A percentile compares a stretch with the other conserved stretches of the same genome.
phyloP scores from a whole-genome alignment of 2,888 invertebrate genomes.

The Coremacera marginata region DNA sequence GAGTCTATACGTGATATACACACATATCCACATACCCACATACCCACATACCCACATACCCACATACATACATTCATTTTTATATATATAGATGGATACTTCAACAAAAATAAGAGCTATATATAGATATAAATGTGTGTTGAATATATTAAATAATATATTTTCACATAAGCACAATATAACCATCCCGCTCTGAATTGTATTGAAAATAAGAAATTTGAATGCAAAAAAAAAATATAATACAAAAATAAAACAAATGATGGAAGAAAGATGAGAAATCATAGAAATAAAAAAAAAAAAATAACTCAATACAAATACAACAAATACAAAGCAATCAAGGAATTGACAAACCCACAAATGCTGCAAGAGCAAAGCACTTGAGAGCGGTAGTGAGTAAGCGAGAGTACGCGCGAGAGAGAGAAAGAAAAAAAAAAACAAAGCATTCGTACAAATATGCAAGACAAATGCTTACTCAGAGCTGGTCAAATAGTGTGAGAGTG shows the following conservation, averaged over 20 bases:
- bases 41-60: too few species aligned
- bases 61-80: too few species aligned
- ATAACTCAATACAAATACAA: conserved; percentile 39
- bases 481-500: not conserved
- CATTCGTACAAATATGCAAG: conserved; percentile 26
- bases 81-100: too few species aligned
- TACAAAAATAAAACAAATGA: conserved; percentile 47
- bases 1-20: too few species aligned
- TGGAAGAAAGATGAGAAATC: conserved; percentile 46
- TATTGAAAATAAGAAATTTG: conserved; percentile 33
- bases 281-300: conserved; percentile 45
- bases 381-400: conserved; percentile 5
- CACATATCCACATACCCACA: too few species aligned
- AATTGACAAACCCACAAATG: conserved; percentile 60
- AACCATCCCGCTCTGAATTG: conserved; percentile 53
- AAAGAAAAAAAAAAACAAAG: not conserved
- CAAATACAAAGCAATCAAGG: conserved; percentile 45
- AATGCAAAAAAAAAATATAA: conserved; percentile 43
- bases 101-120: not conserved
- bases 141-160: too few species aligned
- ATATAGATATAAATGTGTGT: not conserved
- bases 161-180: conserved; percentile 12
- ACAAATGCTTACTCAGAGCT: not conserved
- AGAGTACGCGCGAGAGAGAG: not conserved
- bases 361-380: conserved; percentile 34